Base-by-base conservation (phyloP, 2,797 vertebrate genomes). In the Uromys caudimaculatus region DNA sequence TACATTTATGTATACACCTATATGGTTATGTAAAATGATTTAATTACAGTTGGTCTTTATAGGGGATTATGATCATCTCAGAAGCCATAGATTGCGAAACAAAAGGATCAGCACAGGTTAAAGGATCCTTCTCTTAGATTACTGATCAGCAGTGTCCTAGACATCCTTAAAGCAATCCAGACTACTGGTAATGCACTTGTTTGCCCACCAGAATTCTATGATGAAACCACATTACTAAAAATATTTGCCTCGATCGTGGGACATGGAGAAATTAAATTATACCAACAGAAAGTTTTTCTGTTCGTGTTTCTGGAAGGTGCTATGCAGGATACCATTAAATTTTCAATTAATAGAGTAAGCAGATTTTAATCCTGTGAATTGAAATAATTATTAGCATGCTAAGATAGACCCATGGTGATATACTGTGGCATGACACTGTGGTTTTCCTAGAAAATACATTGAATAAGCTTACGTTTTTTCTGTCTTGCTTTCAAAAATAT, bases 381-480 rank as follows among this genome's bases (percentile, higher is more conserved):
- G 1, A 60, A 82, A 41, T n/a, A 82, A 1, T 29, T 27, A 44
- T 29, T 14, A 29, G 32, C 24, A 29, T 29, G 56, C 38, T 2
- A 29, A 60, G 54, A 41, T 60, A 41, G 10, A 44, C 7, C 7
- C 38, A 38, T 56, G 5, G 21, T 3, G 7, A 82, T 29, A 19
- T 38, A 83, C 19, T 52, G 16, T 78, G 29, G 16, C n/a, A 41
- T 29, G 8, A 83, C 29, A 50, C 6, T 27, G 84, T 58, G 73
- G 73, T 7, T 71, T 91, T 54, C 76, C 73, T 54, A 95, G 23
- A 81, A 92, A 81, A 89, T 76, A 13, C 41, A 52, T 58, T 81
- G 90, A 85, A 41, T n/a, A 86, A 78, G n/a, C 62, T 91, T 84
- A 87, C 19, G 83, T 90, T 79, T 89, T 90, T 95, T 91, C 35